Evolutionary conservation across 1,140 invertebrate species (phyloP), one percentile per base, ranked within the genome.

Genomic region (Pygmarrhopalites habei): DNA sequence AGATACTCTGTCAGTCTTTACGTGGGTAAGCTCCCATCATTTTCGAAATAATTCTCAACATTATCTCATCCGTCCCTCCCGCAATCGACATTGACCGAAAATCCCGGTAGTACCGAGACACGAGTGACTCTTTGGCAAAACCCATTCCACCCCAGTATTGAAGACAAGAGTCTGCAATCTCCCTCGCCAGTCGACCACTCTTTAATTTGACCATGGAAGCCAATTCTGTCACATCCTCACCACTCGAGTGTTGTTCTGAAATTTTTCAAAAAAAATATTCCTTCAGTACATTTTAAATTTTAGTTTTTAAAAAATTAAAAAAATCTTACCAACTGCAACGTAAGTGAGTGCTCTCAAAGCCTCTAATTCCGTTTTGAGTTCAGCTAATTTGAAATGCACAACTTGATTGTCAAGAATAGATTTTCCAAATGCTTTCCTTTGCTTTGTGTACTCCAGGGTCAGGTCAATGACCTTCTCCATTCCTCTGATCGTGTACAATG

Each of bases 61-160:
- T 84, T 2, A 84, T 77, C 74, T 84, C 83, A 76, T 84, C 83
- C 53, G 81, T 77, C 14, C 82, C 83, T 19, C 75, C 82, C 25
- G 77, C 82, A 65, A 84, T 84, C 2, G 81, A 82, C n/a, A 79
- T 32, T 0, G 82, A 70, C 26, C 82, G 72, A 26, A 75, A 70
- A 73, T 84, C 82, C 43, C 82, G 75, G 69, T 75, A 82, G 12
- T 74, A 69, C 23, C 81, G 70, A 41, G 76, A 77, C 28, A 83
- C 73, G 4, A 74, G 59, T 15, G 32, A 74, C 49, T 84, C 82
- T 58, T 76, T 75, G 5, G 80, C 81, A 72, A 77, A 85, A 1
- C 83, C 83, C 47, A 61, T 82, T 15, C 81, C 83, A 61, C 82
- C 82, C 79, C 79, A 83, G 67, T 73, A 83, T 74, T 84, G 82